phyloP scores from a whole-genome alignment of 2,888 invertebrate genomes.

The Himalopsyche anomala region DNA sequence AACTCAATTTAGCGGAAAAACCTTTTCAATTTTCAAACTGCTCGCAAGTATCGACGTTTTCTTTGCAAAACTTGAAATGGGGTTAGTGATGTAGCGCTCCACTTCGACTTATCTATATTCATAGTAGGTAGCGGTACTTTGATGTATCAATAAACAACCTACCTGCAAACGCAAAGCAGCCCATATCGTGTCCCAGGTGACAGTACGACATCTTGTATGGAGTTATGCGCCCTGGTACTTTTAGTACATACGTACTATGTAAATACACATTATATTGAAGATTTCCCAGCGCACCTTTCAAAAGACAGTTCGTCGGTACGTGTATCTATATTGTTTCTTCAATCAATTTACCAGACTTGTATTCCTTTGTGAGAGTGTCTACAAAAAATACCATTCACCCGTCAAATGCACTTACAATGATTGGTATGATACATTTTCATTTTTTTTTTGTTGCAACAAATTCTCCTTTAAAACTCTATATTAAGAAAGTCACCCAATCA shows the following conservation, averaged over 20 bases:
- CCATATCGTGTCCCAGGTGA: constrained; percentile 42
- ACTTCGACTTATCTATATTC: constrained; percentile 22
- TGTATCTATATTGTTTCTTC: not conserved
- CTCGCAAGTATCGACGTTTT: constrained; percentile 46
- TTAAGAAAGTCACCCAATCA: too few species aligned
- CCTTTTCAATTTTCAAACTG: constrained; percentile 59
- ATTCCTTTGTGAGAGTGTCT: too few species aligned
- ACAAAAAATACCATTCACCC: too few species aligned
- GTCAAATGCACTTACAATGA: too few species aligned
- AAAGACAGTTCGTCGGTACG: not conserved
- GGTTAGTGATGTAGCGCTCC: constrained; percentile 27
- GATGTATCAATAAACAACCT: constrained; percentile 51
- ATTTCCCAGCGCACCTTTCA: constrained; percentile 22
- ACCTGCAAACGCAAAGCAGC: constrained; percentile 41
- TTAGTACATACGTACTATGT: not conserved
- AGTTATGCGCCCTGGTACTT: constrained; percentile 20
- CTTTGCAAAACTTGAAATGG: constrained; percentile 32
- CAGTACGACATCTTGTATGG: constrained; percentile 28
- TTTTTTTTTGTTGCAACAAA: too few species aligned
- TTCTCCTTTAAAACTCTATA: not conserved
- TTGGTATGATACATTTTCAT: too few species aligned
- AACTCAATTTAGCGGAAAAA: constrained; percentile 58
- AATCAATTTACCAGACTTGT: not conserved
- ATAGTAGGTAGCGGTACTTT: constrained; percentile 5
- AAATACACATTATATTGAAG: constrained; percentile 34